Evolutionary conservation across 2,797 vertebrate genomes (phyloP).

Genomic region (Mus caroli): DNA sequence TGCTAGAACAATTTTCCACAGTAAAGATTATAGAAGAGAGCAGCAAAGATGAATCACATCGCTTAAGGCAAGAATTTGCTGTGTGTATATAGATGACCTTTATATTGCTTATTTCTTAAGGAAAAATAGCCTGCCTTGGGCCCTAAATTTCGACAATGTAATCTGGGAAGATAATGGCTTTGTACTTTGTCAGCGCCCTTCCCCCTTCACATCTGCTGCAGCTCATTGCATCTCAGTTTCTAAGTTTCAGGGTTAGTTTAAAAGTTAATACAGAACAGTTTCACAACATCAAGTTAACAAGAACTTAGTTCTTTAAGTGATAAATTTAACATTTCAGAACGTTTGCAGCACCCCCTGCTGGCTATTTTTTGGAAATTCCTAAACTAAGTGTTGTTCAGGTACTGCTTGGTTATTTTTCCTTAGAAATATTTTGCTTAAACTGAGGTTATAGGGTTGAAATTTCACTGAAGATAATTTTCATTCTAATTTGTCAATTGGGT

Average conservation of each 20-base stretch:
- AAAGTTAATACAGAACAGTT: slow-evolving; percentile 27
- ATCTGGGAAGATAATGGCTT: slow-evolving; percentile 25
- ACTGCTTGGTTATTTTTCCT: slow-evolving; percentile 59
- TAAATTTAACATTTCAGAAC: slow-evolving; percentile 63
- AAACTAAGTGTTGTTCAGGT: background rate
- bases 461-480: slow-evolving; percentile 50
- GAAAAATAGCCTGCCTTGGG: background rate
- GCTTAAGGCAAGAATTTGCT: slow-evolving; percentile 40
- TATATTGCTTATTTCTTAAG: slow-evolving; percentile 52
- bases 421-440: slow-evolving; percentile 65
- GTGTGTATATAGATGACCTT: background rate
- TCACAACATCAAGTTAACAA: background rate
- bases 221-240: slow-evolving; percentile 18
- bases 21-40: slow-evolving; percentile 35
- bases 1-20: slow-evolving; percentile 20
- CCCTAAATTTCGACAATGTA: slow-evolving; percentile 2
- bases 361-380: slow-evolving; percentile 29
- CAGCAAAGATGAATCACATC: slow-evolving; percentile 53
- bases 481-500: slow-evolving; percentile 36
- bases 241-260: slow-evolving; percentile 37
- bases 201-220: background rate
- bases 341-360: slow-evolving; percentile 81
- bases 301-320: background rate
- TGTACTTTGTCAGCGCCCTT: background rate
- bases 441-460: slow-evolving; percentile 16